A percentile compares a stretch with the other conserved stretches of the same genome.
phyloP scores from a whole-genome alignment of 2,797 vertebrate genomes.

The Poeciliopsis gracilis region DNA sequence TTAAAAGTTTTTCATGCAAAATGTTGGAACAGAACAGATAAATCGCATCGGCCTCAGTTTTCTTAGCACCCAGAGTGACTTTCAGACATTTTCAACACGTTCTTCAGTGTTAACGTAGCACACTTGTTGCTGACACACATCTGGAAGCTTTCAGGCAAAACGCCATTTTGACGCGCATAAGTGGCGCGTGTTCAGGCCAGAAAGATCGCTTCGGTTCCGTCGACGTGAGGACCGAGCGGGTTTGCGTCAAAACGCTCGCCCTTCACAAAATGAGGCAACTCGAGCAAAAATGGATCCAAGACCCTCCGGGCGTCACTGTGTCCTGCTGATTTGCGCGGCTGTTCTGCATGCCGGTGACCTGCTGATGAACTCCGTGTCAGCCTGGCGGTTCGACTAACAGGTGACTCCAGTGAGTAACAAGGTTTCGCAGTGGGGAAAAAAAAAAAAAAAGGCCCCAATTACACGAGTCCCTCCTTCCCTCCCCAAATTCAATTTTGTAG shows the following conservation, averaged over 20 bases:
- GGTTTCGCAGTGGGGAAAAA: conserved; percentile 49
- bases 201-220: not conserved
- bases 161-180: not conserved
- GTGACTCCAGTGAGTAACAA: conserved; percentile 63
- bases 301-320: not conserved
- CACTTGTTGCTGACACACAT: not conserved
- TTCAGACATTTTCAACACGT: not conserved
- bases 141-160: not conserved
- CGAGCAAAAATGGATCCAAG: not conserved
- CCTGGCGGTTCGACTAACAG: conserved; percentile 41
- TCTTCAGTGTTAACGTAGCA: not conserved
- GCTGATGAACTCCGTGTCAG: not conserved
- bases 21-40: not conserved
- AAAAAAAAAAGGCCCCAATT: conserved; percentile 58
- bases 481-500: conserved; percentile 73
- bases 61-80: not conserved
- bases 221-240: not conserved
- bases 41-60: not conserved
- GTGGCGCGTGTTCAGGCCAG: not conserved
- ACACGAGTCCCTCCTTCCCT: conserved; percentile 59
- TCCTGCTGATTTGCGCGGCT: not conserved
- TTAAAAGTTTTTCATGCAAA: not conserved
- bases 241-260: not conserved
- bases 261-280: not conserved
- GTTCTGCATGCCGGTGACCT: not conserved